Evolutionary conservation across 2,888 invertebrate species (phyloP).

Genomic region (Acanthosepion lycidas): DNA sequence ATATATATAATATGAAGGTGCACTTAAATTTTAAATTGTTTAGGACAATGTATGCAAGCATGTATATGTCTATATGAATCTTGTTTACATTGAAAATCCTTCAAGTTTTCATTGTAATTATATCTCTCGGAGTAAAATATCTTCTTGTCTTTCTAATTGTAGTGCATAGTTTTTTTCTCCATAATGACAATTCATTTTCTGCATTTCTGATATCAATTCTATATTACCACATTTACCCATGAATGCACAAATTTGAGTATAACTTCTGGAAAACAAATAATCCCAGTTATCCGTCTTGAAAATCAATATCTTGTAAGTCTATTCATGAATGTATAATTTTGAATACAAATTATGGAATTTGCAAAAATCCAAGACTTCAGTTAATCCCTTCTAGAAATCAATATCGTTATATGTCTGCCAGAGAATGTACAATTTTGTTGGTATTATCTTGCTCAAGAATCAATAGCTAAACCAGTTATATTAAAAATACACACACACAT

Average conservation of each 20-base stretch:
- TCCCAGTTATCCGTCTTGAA: background rate
- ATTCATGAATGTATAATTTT: constrained; percentile 33
- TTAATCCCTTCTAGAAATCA: background rate
- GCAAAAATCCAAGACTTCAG: constrained; percentile 22
- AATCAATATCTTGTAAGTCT: constrained; percentile 33
- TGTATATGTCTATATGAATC: background rate
- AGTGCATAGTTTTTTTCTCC: background rate
- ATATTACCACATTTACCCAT: background rate
- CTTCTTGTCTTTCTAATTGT: background rate
- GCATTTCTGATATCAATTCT: background rate
- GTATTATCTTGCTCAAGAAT: background rate
- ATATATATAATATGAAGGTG: no score
- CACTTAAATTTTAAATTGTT: background rate
- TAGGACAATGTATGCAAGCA: background rate
- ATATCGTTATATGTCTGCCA: background rate
- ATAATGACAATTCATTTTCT: constrained; percentile 9
- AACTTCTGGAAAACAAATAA: constrained; percentile 23
- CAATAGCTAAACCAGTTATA: constrained; percentile 1
- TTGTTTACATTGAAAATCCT: background rate
- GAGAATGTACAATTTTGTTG: constrained; percentile 33
- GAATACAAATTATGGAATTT: constrained; percentile 22
- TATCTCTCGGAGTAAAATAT: background rate
- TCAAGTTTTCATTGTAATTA: background rate
- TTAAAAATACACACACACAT: background rate
- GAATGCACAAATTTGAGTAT: background rate